Evolutionary conservation across 2,113 vertebrate genomes (phyloP).

Genomic region (Pandion haliaetus): DNA sequence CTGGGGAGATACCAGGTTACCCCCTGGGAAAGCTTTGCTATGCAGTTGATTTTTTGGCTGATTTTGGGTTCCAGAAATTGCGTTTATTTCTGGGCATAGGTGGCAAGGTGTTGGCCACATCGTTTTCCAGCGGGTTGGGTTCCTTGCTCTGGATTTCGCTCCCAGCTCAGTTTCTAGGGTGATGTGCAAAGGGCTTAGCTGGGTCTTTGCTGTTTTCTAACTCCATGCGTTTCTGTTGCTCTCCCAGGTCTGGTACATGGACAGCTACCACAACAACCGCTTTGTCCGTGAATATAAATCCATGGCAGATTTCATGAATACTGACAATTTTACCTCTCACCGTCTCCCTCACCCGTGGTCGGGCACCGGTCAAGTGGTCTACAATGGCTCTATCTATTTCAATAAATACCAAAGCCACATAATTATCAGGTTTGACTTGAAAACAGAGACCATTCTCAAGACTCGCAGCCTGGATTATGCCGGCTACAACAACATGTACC

Average conservation of each 20-base stretch:
- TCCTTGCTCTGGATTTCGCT: not conserved
- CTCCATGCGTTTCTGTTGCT: not conserved
- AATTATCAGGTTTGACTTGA: constrained; percentile 96
- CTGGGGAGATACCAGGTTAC: not conserved
- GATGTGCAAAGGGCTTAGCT: not conserved
- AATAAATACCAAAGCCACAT: constrained; percentile 99
- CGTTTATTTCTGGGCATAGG: not conserved
- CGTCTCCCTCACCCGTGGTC: constrained; percentile 98
- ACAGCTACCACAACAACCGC: constrained; percentile 98
- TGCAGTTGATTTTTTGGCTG: not conserved
- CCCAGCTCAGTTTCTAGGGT: not conserved
- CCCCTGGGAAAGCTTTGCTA: not conserved
- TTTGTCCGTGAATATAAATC: constrained; percentile 96
- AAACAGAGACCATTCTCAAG: constrained; percentile 90
- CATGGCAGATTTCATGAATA: constrained; percentile 93
- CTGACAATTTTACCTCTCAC: constrained; percentile 97
- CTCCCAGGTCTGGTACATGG: constrained; percentile 97
- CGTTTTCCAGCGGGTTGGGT: not conserved
- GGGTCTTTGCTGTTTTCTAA: not conserved
- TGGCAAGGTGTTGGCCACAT: not conserved
- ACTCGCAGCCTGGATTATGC: constrained; percentile 93
- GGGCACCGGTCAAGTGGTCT: constrained; percentile 96
- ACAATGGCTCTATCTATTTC: constrained; percentile 98
- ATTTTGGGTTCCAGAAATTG: not conserved
- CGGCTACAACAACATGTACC: constrained; percentile 95